Evolutionary conservation across 2,888 invertebrate species (phyloP).

Genomic region (Oscheius sp.): DNA sequence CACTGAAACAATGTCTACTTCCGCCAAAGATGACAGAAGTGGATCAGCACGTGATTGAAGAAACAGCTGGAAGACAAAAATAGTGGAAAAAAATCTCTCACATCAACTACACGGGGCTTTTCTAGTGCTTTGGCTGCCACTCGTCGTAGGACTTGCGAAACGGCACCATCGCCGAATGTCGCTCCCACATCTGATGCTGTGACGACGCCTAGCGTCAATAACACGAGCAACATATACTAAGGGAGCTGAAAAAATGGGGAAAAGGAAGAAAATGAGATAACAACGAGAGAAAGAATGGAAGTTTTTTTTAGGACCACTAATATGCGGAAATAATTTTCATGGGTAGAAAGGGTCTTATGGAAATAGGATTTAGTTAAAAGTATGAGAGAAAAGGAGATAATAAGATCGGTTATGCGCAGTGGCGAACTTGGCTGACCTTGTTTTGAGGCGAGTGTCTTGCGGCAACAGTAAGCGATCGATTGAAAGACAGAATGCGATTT

Average conservation of each 20-base stretch:
- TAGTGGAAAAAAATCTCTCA: conserved; percentile 28
- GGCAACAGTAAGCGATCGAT: conserved; percentile 24
- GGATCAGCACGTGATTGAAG: conserved; percentile 49
- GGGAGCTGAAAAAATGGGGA: background rate
- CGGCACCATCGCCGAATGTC: conserved; percentile 51
- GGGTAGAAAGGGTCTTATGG: too few species aligned
- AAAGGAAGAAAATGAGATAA: background rate
- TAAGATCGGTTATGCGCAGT: background rate
- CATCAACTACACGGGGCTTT: conserved; percentile 51
- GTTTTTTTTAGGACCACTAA: background rate
- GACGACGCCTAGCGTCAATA: conserved; percentile 14
- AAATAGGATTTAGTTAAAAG: too few species aligned
- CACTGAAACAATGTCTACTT: conserved; percentile 44
- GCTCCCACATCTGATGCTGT: conserved; percentile 42
- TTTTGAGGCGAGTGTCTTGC: conserved; percentile 27
- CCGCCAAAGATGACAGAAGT: conserved; percentile 42
- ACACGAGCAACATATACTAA: conserved; percentile 4
- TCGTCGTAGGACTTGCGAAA: conserved; percentile 53
- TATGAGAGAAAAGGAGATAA: background rate
- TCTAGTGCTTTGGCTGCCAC: conserved; percentile 46
- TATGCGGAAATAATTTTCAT: too few species aligned
- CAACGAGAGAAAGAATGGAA: background rate
- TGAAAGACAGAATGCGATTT: conserved; percentile 7
- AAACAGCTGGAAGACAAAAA: conserved; percentile 50
- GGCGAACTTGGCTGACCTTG: conserved; percentile 18